A percentile compares a stretch with the other conserved stretches of the same genome.
Evolutionary conservation across 1,140 invertebrate species (phyloP).

Genomic region (Cephus cinctus): DNA sequence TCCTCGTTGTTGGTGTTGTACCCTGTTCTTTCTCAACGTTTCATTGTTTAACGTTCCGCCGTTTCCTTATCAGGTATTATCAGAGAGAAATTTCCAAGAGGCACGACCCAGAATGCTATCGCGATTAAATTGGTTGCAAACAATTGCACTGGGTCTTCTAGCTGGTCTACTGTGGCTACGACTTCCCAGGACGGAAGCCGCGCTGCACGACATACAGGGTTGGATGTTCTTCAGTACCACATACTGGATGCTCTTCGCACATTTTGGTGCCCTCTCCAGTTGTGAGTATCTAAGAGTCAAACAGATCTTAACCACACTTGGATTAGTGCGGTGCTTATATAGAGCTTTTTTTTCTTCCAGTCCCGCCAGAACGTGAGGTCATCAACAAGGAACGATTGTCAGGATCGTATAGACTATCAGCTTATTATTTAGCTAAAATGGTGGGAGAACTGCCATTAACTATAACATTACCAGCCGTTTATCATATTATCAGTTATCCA

Average conservation of each 20-base stretch:
- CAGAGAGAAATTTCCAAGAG: constrained; percentile 78
- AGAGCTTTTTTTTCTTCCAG: constrained; percentile 49
- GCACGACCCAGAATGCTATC: constrained; percentile 77
- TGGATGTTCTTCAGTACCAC: constrained; percentile 87
- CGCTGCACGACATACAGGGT: constrained; percentile 78
- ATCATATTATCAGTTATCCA: constrained; percentile 78
- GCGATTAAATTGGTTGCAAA: constrained; percentile 80
- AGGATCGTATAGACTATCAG: constrained; percentile 79
- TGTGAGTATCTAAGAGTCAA: constrained; percentile 63
- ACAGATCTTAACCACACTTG: too few species aligned
- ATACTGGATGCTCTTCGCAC: constrained; percentile 84
- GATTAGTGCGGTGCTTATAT: too few species aligned
- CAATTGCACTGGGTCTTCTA: constrained; percentile 70
- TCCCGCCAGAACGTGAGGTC: constrained; percentile 79
- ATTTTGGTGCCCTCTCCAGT: constrained; percentile 78
- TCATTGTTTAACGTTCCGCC: too few species aligned
- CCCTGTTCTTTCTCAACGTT: too few species aligned
- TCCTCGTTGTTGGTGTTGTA: too few species aligned
- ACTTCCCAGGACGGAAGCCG: constrained; percentile 71
- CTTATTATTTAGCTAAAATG: constrained; percentile 86
- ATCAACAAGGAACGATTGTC: constrained; percentile 81
- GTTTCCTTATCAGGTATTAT: constrained; percentile 61
- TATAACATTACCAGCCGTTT: constrained; percentile 75
- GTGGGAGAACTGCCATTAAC: constrained; percentile 78
- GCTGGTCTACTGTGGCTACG: constrained; percentile 81